A percentile compares a stretch with the other conserved stretches of the same genome.
phyloP scores from a whole-genome alignment of 2,113 vertebrate species.

The Zosterops borbonicus region DNA sequence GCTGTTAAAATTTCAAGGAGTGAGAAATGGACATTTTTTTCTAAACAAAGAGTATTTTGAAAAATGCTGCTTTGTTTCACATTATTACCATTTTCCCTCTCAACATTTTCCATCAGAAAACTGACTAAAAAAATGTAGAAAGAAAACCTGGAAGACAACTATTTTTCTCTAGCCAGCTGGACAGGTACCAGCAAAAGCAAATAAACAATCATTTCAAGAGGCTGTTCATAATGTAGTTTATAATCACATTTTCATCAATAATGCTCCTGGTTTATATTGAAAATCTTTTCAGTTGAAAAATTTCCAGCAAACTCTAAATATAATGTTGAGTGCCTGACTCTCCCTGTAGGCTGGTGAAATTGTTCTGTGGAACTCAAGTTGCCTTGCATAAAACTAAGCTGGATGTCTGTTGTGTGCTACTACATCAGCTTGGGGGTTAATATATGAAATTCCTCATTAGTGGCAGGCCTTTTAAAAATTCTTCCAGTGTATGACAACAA shows the following conservation, averaged over 20 bases:
- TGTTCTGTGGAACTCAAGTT: background rate
- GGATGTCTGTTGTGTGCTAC: background rate
- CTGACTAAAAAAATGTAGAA: background rate
- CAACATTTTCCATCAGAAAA: background rate
- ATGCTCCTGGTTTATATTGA: background rate
- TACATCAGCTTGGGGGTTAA: background rate
- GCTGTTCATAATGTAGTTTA: background rate
- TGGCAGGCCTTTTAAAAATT: background rate
- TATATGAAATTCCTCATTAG: background rate
- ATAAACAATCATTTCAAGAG: slow-evolving; percentile 5
- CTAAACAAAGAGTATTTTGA: background rate
- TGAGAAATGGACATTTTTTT: background rate
- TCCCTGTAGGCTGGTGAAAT: background rate
- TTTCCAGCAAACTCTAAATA: background rate
- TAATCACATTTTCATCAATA: slow-evolving; percentile 23
- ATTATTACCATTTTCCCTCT: background rate
- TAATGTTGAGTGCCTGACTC: background rate
- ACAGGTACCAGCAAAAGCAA: background rate
- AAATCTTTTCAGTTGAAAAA: slow-evolving; percentile 10
- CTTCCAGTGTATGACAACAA: rapidly evolving
- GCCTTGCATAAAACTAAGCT: background rate
- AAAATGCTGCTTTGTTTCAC: background rate
- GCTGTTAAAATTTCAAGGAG: background rate
- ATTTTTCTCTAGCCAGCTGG: slow-evolving; percentile 13
- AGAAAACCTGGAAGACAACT: background rate